These are phyloP conservation scores for Cosmopolites sordidus DNA, from an alignment of 2,888 invertebrate genomes.

Conservation along the genomic window DNA sequence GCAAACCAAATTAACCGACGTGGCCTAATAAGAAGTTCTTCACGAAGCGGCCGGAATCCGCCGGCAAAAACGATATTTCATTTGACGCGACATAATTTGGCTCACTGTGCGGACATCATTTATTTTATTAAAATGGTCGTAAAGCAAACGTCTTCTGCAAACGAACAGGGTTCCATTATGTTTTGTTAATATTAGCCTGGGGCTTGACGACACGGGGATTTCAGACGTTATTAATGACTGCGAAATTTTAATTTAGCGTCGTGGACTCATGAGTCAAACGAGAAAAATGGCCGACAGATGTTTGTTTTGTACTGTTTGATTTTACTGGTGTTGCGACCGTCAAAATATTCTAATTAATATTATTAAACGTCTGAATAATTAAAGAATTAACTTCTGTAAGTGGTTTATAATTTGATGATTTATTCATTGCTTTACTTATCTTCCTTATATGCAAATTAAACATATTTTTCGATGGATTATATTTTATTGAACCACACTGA, in stretches of 20 bases:
- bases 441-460: too few species aligned
- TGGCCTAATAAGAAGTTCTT: too few species aligned
- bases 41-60: neutral
- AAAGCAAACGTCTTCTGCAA: slow-evolving; percentile 4
- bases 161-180: slow-evolving; percentile 12
- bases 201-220: slow-evolving; percentile 11
- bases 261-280: neutral
- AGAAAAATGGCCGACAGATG: neutral
- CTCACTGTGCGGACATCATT: slow-evolving; percentile 6
- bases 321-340: too few species aligned
- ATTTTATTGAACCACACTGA: too few species aligned
- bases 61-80: slow-evolving; percentile 1
- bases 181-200: slow-evolving; percentile 16
- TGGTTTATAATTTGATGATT: too few species aligned
- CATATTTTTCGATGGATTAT: too few species aligned
- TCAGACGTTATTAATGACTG: slow-evolving; percentile 13
- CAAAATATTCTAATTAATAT: too few species aligned
- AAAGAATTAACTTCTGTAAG: too few species aligned
- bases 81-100: neutral
- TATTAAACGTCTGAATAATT: too few species aligned
- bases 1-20: too few species aligned
- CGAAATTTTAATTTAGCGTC: slow-evolving; percentile 11
- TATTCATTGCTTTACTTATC: too few species aligned
- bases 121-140: slow-evolving; percentile 2
- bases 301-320: too few species aligned